A percentile compares a stretch with the other conserved stretches of the same genome.
Evolutionary conservation across 2,113 vertebrate species (phyloP).

Genomic region (Chlorodrepanis virens): DNA sequence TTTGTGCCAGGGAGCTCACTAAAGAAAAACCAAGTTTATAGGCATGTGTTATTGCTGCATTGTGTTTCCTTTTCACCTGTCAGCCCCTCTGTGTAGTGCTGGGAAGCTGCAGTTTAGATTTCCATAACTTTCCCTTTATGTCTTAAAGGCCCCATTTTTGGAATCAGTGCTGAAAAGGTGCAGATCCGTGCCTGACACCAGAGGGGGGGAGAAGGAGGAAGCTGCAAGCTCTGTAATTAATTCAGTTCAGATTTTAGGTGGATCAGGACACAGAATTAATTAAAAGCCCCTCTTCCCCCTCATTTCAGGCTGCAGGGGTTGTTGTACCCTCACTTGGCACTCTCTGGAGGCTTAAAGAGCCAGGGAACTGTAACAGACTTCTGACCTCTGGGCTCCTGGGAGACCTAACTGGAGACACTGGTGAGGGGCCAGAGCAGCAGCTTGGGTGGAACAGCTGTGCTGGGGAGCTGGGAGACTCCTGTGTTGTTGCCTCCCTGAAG

Average conservation of each 20-base stretch:
- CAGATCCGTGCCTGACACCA: neutral
- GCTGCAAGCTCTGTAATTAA: neutral
- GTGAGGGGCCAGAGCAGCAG: neutral
- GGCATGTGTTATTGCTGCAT: fast-evolving
- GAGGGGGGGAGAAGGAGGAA: neutral
- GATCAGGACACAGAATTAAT: neutral
- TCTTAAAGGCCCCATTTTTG: neutral
- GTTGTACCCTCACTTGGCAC: neutral
- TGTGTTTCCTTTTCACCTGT: neutral
- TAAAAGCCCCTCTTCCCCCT: neutral
- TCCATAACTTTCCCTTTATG: neutral
- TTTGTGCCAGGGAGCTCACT: neutral
- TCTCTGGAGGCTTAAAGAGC: neutral
- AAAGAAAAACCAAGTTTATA: neutral
- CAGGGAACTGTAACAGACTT: neutral
- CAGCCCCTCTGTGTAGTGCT: neutral
- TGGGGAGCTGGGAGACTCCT: neutral
- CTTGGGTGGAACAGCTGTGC: neutral
- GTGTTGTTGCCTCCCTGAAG: neutral
- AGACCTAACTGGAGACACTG: neutral
- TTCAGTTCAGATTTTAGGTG: neutral
- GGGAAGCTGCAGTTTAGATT: neutral
- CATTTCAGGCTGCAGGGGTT: neutral
- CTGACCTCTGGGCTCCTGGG: neutral
- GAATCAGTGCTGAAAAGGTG: neutral